A percentile compares a stretch with the other conserved stretches of the same genome.
phyloP scores from a whole-genome alignment of 2,888 invertebrate genomes.

The Heliothis peltigera region DNA sequence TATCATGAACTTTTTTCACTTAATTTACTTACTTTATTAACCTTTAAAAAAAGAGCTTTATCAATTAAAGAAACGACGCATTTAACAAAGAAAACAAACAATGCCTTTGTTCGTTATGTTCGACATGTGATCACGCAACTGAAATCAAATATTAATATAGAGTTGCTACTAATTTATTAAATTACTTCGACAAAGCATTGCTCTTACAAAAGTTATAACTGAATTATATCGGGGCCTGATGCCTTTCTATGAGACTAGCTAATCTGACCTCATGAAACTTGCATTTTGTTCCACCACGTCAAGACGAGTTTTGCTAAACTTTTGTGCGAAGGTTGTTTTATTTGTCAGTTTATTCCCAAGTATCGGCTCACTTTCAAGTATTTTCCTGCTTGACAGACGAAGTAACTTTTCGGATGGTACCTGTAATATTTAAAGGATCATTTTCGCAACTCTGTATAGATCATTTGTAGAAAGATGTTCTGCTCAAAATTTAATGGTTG shows the following conservation, averaged over 20 bases:
- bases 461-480: conserved; percentile 52
- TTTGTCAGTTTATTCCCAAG: conserved; percentile 59
- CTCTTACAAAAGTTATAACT: conserved; percentile 62
- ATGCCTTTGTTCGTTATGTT: conserved; percentile 3
- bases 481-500: conserved; percentile 64
- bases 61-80: too few species aligned
- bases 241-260: conserved; percentile 57
- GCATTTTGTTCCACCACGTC: conserved; percentile 70
- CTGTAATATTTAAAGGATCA: conserved; percentile 20
- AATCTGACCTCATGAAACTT: conserved; percentile 72
- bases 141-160: conserved; percentile 41
- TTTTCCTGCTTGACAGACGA: conserved; percentile 2
- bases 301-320: conserved; percentile 72
- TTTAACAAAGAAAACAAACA: too few species aligned
- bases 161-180: conserved; percentile 54
- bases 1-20: too few species aligned
- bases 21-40: too few species aligned
- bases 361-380: conserved; percentile 20
- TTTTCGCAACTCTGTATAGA: conserved; percentile 18
- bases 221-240: conserved; percentile 59
- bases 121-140: conserved; percentile 22
- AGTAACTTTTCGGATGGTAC: not conserved
- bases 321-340: conserved; percentile 53
- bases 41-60: too few species aligned
- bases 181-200: conserved; percentile 59